A percentile compares a stretch with the other conserved stretches of the same genome.
Evolutionary conservation across 2,888 invertebrate species (phyloP).

Genomic region (Anthrax anthrax): DNA sequence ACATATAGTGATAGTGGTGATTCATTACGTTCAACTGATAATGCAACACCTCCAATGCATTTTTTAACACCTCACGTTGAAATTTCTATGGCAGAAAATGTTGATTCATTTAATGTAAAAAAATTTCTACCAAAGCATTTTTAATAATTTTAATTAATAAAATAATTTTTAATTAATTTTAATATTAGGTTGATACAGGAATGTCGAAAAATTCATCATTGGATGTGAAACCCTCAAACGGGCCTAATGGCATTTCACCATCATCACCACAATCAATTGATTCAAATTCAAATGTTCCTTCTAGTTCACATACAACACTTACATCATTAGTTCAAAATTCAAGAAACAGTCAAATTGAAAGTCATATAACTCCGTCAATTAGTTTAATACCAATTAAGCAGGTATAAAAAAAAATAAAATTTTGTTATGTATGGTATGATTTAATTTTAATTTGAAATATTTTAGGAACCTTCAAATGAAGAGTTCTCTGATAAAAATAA

Average conservation of each 20-base stretch:
- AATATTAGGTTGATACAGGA: conserved; percentile 18
- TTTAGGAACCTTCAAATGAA: conserved; percentile 23
- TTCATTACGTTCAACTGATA: conserved; percentile 69
- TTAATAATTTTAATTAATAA: too few relatives aligned
- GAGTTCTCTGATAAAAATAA: conserved; percentile 21
- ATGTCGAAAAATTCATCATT: conserved; percentile 11
- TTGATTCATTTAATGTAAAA: conserved; percentile 40
- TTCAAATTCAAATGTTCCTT: conserved; percentile 58
- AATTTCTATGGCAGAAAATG: conserved; percentile 76
- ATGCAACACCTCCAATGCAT: conserved; percentile 81
- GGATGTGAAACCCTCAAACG: conserved; percentile 13
- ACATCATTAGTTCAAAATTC: conserved; percentile 12
- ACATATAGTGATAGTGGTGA: conserved; percentile 74
- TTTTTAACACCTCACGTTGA: conserved; percentile 83
- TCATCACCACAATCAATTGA: conserved; percentile 71
- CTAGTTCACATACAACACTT: conserved; percentile 43
- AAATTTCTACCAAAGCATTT: conserved; percentile 25
- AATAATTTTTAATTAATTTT: too few relatives aligned
- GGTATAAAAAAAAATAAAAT: conserved; percentile 29
- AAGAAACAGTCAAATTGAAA: conserved; percentile 28
- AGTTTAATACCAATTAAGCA: conserved; percentile 77
- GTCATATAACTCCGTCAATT: conserved; percentile 66
- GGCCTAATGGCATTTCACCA: conserved; percentile 35
- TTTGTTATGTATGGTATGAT: conserved; percentile 1
- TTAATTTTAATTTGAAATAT: too few relatives aligned